Conservation (phyloP, 2,113 vertebrate species). For the Narcine bancroftii region DNA sequence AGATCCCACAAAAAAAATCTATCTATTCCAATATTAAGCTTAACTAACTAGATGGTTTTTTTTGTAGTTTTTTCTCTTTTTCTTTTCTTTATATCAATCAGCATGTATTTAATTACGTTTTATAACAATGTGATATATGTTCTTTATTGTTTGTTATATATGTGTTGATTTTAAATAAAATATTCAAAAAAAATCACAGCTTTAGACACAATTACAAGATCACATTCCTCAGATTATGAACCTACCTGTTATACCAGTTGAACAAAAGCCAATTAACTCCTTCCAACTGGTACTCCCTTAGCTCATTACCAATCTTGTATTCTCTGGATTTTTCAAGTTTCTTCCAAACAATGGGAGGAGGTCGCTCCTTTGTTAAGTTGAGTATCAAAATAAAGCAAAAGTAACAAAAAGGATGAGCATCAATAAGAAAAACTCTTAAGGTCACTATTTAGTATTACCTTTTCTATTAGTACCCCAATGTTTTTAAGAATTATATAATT, state of each 20-base stretch:
- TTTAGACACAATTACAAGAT: no score
- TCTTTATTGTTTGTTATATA: no score
- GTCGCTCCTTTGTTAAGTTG: slow-evolving; percentile 69
- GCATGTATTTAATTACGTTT: no score
- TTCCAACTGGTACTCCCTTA: slow-evolving; percentile 98
- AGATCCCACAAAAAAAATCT: no score
- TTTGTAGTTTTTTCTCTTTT: no score
- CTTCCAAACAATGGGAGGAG: slow-evolving; percentile 90
- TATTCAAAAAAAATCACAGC: no score
- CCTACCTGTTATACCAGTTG: slow-evolving; percentile 99
- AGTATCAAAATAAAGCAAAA: not conserved
- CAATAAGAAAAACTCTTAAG: not conserved
- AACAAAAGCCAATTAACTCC: slow-evolving; percentile 98
- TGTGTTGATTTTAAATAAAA: no score
- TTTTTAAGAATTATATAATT: not conserved
- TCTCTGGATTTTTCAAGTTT: slow-evolving; percentile 90
- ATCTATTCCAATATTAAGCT: not conserved
- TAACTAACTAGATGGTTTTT: no score
- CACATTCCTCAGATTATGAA: not conserved
- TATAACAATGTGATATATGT: no score
- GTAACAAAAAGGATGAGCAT: not conserved
- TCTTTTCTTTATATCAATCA: no score
- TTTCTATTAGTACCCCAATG: not conserved
- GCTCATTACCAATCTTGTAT: slow-evolving; percentile 90
- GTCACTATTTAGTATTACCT: not conserved